Evolutionary conservation across 2,888 invertebrate species (phyloP).

Genomic region (Odontocerum albicorne): DNA sequence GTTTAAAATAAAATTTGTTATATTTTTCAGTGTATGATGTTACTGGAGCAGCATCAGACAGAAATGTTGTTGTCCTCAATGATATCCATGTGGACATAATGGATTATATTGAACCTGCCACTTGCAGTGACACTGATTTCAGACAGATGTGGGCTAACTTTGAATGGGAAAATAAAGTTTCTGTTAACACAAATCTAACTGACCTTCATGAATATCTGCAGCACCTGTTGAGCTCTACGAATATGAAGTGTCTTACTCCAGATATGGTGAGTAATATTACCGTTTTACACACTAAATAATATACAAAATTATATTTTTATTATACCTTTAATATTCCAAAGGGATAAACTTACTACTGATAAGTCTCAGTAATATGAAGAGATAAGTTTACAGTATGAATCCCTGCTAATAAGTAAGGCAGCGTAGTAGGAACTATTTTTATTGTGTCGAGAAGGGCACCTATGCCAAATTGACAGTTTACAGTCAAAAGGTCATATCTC

Average conservation of each 20-base stretch:
- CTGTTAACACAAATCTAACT: conserved; percentile 91
- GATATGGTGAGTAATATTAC: conserved; percentile 82
- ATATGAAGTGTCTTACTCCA: conserved; percentile 99
- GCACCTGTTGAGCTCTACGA: conserved; percentile 91
- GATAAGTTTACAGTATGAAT: too few species aligned
- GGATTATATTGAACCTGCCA: conserved; percentile 97
- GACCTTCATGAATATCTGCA: conserved; percentile 92
- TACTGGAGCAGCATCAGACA: conserved; percentile 86
- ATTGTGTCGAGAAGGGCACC: too few species aligned
- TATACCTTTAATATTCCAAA: too few species aligned
- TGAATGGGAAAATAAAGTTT: conserved; percentile 99
- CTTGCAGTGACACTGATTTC: conserved; percentile 95
- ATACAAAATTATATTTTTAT: too few species aligned
- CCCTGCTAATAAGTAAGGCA: too few species aligned
- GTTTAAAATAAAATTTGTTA: conserved; percentile 21
- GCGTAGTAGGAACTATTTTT: too few species aligned
- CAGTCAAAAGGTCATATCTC: too few species aligned
- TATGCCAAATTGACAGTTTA: too few species aligned
- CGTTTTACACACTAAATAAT: too few species aligned
- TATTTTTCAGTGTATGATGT: conserved; percentile 85
- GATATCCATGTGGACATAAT: conserved; percentile 99
- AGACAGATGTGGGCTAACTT: conserved; percentile 99
- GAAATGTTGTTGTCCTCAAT: conserved; percentile 97
- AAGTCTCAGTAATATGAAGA: too few species aligned
- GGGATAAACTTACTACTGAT: too few species aligned